Base-by-base conservation (phyloP, 2,888 invertebrate species). In the Flexamia atlantica region DNA sequence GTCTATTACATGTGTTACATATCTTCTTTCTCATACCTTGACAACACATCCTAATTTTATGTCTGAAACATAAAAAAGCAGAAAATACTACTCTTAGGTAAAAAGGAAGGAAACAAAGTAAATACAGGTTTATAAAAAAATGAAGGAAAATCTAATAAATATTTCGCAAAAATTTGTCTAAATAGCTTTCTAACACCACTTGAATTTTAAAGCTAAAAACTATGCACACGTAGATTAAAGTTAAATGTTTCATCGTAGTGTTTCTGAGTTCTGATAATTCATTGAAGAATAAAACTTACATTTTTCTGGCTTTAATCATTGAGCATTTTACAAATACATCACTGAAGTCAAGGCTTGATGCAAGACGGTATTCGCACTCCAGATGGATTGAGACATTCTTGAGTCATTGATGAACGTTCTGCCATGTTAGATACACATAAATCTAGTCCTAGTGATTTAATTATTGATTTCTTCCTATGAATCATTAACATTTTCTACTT, bases 291-390 rank as follows among this genome's bases (percentile, higher is more conserved):
- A 14, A 64, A 64, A 64, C 20, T 23, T 64, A 70, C 70, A 70
- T 70, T 70, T 28, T 70, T 70, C 30, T 70, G 70, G 70, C 25
- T 70, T 28, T 70, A 14, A 70, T 70, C 25, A 28, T 70, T 70
- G 2, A 70, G 28, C 23, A 70, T 70, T 70, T 70, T 70, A 28
- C 30, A 70, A 70, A 28, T 10, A 10, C 70, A 70, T 70, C 70
- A 28, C 70, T 70, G 70, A 70, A 70, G 3, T 70, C 70, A 64
- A 70, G 70, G 30, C 70, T 70, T 70, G 70, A 70, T 70, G 30
- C 30, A 70, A 25, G 70, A 70, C 70, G 30, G 70, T 70, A 30
- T 70, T 70, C 28, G 70, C 20, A 70, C 70, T 28, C 28, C 70
- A 28, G 28, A 30, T 25, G 7, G 28, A 25, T 20, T 70, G 28